Conservation (phyloP, 2,797 vertebrate species). For the Anniella stebbinsi region DNA sequence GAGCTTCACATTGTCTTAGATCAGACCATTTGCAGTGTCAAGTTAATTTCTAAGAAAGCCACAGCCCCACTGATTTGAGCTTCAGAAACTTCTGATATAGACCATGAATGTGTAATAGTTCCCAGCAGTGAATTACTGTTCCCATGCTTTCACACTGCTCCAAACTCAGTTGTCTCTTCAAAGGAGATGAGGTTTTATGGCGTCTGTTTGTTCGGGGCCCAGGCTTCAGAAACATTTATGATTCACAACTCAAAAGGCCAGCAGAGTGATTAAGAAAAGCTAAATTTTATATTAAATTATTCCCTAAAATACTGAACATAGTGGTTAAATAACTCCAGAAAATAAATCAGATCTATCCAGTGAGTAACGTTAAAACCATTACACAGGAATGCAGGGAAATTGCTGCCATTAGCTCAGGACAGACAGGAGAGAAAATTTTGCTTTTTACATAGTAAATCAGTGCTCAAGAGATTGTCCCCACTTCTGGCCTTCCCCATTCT, state of each 20-base stretch:
- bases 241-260: conserved; percentile 77
- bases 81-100: neutral
- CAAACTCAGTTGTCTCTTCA: conserved; percentile 11
- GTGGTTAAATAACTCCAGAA: conserved; percentile 85
- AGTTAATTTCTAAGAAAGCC: neutral
- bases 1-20: neutral
- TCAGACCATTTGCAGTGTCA: neutral
- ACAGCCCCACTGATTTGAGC: neutral
- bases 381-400: conserved; percentile 78
- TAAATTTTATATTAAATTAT: conserved; percentile 89
- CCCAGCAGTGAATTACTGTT: neutral
- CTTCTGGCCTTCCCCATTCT: conserved; percentile 77
- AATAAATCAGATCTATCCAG: conserved; percentile 82
- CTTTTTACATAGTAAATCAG: conserved; percentile 88
- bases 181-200: conserved; percentile 18
- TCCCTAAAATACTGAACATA: conserved; percentile 86
- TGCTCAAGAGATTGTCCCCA: conserved; percentile 82
- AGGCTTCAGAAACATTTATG: conserved; percentile 18
- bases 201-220: neutral
- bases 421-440: conserved; percentile 82
- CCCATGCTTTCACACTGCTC: neutral
- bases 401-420: conserved; percentile 87
- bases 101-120: neutral
- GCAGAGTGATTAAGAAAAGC: conserved; percentile 82
- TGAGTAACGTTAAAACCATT: conserved; percentile 85